Evolutionary conservation across 2,888 invertebrate species (phyloP), one percentile per base, ranked within the genome.

Genomic region (Lypha dubia): DNA sequence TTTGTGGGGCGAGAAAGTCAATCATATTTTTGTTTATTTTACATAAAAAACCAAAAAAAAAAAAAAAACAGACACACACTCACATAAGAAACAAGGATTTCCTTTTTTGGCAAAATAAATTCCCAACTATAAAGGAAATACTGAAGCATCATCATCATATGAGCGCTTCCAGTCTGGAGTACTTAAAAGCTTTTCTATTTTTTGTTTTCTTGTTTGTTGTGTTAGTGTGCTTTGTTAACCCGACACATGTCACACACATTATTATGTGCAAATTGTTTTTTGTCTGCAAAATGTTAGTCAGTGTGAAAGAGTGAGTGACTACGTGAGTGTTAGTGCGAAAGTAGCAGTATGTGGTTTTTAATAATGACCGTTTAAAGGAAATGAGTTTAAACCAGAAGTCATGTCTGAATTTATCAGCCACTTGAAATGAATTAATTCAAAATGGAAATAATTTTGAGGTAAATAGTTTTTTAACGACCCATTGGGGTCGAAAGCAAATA

Each of bases 111-210:
- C 65, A 53, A 80, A 79, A 84, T 41, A 77, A 32, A 20, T 62
- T 75, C 38, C 6, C 32, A 32, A 71, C 63, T 56, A 56, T 67
- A 76, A 79, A 65, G 79, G 70, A 74, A 79, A 79, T 71, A 73
- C 75, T 76, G 79, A 79, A 65, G 75, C 71, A 71, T 80, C 79
- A 83, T 71, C 79, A 58, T 32, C 71, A 79, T 51, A 62, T 67
- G 46, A 73, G 63, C 46, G 70, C 60, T 68, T 75, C 38, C 65
- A n/a, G 74, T 79, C 49, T 79, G 28, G 75, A 71, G 77, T 74
- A 65, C 77, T 84, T 81, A 74, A 74, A 84, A 84, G 74, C 84
- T 81, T 81, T 79, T n/a, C n/a, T 53, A 58, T 44, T 65, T 70
- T 68, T 38, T 44, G 2, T 5, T 5, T 5, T 2, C 11, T 15